Percentiles rank a stretch among this genome's conserved stretches.
phyloP scores from a whole-genome alignment of 2,888 invertebrate genomes.

The Drosophila glabriapex region DNA sequence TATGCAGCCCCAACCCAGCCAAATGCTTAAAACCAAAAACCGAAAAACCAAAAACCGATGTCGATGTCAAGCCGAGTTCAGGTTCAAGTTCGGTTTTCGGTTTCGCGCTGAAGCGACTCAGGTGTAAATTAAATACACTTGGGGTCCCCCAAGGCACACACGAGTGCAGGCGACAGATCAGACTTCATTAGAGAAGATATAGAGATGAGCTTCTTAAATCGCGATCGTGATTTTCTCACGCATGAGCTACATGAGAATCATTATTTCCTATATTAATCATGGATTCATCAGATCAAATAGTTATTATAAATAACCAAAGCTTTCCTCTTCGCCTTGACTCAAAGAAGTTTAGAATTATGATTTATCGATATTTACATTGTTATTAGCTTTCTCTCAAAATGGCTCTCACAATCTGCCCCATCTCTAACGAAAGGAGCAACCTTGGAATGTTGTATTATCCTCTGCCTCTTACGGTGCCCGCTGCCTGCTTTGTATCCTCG shows the following conservation, averaged over 20 bases:
- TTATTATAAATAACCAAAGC: neutral
- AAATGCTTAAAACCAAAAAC: conserved; percentile 31
- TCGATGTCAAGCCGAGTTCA: conserved; percentile 68
- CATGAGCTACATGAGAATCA: neutral
- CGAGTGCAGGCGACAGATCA: conserved; percentile 57
- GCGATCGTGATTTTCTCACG: conserved; percentile 19
- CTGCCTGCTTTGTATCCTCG: conserved; percentile 48
- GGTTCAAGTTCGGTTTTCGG: conserved; percentile 76
- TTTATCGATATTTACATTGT: neutral
- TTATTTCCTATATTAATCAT: neutral
- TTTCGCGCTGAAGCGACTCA: conserved; percentile 66
- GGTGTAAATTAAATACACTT: conserved; percentile 80
- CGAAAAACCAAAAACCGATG: conserved; percentile 20
- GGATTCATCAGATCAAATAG: neutral
- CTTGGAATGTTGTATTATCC: conserved; percentile 67
- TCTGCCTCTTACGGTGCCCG: neutral
- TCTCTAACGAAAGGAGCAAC: conserved; percentile 42
- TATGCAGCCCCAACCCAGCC: conserved; percentile 62
- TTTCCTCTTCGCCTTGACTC: neutral
- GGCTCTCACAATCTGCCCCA: neutral
- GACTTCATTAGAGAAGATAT: conserved; percentile 67
- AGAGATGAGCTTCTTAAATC: conserved; percentile 29
- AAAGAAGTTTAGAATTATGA: neutral
- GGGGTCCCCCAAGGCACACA: conserved; percentile 26
- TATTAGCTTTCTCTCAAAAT: neutral